Evolutionary conservation across 2,888 invertebrate genomes (phyloP).

Genomic region (Alentia gelatinosa): DNA sequence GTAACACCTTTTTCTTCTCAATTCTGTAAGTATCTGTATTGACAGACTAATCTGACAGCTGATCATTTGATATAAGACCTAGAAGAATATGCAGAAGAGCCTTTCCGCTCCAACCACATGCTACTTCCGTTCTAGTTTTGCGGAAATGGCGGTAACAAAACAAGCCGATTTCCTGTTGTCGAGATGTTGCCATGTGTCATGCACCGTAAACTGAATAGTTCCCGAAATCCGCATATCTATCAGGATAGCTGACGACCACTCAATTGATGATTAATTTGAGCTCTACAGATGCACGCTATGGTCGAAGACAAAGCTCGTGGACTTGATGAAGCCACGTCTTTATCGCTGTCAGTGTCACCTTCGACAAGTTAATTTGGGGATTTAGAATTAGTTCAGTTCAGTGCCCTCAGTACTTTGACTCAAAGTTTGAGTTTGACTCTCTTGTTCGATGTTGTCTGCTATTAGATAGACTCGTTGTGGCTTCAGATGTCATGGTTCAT

Average conservation of each 20-base stretch:
- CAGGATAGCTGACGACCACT: neutral
- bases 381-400: no score
- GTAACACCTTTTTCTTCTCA: neutral
- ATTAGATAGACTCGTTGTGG: no score
- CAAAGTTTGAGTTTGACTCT: no score
- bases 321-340: no score
- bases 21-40: neutral
- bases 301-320: no score
- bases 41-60: neutral
- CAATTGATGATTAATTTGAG: neutral
- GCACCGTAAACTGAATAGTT: neutral
- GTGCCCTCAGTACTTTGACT: no score
- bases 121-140: constrained; percentile 66
- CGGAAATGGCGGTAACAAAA: constrained; percentile 57
- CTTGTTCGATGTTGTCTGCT: no score
- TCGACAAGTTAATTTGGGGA: no score
- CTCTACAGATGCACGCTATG: neutral
- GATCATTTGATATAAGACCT: neutral
- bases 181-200: neutral
- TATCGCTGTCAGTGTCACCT: no score
- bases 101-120: constrained; percentile 62
- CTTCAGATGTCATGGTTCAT: no score
- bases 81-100: constrained; percentile 1
- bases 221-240: neutral
- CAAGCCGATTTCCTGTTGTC: constrained; percentile 55